A percentile compares a stretch with the other conserved stretches of the same genome.
phyloP scores from a whole-genome alignment of 2,888 invertebrate species.

The Callyntrura sp. region DNA sequence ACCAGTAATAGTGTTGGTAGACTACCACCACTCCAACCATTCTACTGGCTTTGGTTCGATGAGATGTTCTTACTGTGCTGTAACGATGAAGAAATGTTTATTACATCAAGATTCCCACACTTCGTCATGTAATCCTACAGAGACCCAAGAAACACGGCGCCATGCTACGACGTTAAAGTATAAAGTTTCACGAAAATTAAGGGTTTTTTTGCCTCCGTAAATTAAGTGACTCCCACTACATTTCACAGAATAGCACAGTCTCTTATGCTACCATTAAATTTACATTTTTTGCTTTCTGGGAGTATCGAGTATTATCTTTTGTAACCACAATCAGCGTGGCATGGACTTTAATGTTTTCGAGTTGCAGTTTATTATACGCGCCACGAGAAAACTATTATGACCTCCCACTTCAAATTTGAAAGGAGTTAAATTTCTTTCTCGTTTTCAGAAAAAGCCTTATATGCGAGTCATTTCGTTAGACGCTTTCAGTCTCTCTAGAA shows the following conservation, averaged over 20 bases:
- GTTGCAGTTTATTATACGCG: neutral
- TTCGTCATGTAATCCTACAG: slow-evolving; percentile 66
- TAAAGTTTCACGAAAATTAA: slow-evolving; percentile 47
- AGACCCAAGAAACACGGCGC: slow-evolving; percentile 65
- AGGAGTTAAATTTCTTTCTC: slow-evolving; percentile 27
- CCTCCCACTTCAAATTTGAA: slow-evolving; percentile 39
- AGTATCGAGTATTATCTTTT: neutral
- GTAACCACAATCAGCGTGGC: neutral
- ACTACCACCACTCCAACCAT: no score
- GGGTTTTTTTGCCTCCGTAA: slow-evolving; percentile 48
- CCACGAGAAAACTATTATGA: slow-evolving; percentile 42
- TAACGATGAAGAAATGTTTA: slow-evolving; percentile 63
- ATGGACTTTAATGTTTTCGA: neutral
- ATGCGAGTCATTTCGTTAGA: neutral
- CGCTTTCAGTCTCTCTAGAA: neutral
- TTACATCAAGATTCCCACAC: slow-evolving; percentile 72
- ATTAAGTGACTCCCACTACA: slow-evolving; percentile 62
- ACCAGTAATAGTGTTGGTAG: no score
- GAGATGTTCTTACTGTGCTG: neutral
- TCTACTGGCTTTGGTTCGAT: no score
- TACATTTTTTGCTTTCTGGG: neutral
- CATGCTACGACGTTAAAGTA: slow-evolving; percentile 21
- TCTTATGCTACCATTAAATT: slow-evolving; percentile 20
- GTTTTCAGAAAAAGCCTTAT: slow-evolving; percentile 8
- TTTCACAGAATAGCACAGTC: neutral